phyloP scores from a whole-genome alignment of 2,888 invertebrate species.

The Anthrax anthrax region DNA sequence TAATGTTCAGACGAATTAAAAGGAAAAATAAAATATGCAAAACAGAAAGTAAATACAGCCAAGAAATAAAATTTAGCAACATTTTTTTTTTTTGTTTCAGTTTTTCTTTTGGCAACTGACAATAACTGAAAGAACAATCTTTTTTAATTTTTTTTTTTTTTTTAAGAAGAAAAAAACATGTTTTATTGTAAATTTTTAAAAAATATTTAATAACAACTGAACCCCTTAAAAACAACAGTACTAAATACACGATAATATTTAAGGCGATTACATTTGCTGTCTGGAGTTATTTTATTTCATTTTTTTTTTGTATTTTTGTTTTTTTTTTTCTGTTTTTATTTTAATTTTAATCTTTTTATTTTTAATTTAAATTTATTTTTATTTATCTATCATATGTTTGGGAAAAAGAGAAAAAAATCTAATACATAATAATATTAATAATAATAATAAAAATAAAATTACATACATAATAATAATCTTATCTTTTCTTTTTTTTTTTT shows the following conservation, averaged over 20 bases:
- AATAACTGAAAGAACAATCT: neutral
- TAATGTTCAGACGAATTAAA: too few relatives aligned
- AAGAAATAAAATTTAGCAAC: too few relatives aligned
- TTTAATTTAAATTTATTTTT: neutral
- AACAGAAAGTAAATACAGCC: too few relatives aligned
- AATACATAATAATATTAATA: too few relatives aligned
- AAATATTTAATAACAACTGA: constrained; percentile 8
- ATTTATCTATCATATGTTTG: too few relatives aligned
- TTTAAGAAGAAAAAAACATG: neutral
- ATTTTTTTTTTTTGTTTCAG: too few relatives aligned
- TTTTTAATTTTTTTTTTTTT: neutral
- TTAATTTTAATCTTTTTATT: neutral
- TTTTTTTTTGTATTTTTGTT: neutral
- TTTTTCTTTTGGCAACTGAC: too few relatives aligned
- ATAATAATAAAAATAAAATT: too few relatives aligned
- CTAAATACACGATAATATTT: constrained; percentile 4
- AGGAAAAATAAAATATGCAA: too few relatives aligned
- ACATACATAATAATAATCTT: too few relatives aligned
- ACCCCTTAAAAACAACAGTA: constrained; percentile 8
- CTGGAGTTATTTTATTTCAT: neutral
- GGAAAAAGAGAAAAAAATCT: too few relatives aligned
- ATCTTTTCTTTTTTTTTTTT: too few relatives aligned
- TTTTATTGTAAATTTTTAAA: constrained; percentile 6
- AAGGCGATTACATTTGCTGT: neutral
- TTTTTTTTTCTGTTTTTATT: neutral